Evolutionary conservation across 2,113 vertebrate genomes (phyloP).

Genomic region (Saiga tatarica): DNA sequence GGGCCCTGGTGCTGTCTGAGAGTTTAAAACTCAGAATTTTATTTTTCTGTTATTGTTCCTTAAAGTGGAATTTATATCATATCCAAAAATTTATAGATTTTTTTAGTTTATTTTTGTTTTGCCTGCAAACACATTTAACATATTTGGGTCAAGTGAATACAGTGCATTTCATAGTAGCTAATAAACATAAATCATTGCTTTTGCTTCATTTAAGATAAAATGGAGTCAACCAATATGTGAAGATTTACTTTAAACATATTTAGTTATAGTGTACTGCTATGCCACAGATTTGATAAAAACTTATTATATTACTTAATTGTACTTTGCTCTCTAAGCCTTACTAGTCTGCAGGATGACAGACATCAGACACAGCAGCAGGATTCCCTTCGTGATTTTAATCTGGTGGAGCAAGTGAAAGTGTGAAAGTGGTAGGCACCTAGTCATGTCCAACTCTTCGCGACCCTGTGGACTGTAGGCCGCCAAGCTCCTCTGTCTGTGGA

Average conservation of each 20-base stretch:
- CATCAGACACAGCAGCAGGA: not conserved
- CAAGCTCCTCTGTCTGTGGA: not conserved
- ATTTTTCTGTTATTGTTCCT: not conserved
- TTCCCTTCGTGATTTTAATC: not conserved
- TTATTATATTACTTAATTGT: not conserved
- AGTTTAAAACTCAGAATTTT: not conserved
- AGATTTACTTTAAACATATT: not conserved
- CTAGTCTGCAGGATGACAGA: not conserved
- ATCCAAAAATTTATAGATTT: not conserved
- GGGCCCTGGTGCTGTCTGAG: not conserved
- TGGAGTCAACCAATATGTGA: not conserved
- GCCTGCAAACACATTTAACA: not conserved
- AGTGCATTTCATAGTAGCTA: not conserved
- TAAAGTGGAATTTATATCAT: not conserved
- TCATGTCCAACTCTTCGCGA: not conserved
- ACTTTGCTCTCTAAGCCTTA: not conserved
- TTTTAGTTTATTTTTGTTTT: constrained; percentile 26
- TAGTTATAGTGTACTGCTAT: not conserved
- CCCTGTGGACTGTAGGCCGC: not conserved
- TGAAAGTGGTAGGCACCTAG: not conserved
- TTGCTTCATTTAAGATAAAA: not conserved
- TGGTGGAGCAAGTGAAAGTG: not conserved
- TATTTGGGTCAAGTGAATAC: not conserved
- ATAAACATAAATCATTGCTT: not conserved
- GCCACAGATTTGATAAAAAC: not conserved